Base-by-base conservation (phyloP, 2,113 vertebrate genomes). In the Melanerpes formicivorus region DNA sequence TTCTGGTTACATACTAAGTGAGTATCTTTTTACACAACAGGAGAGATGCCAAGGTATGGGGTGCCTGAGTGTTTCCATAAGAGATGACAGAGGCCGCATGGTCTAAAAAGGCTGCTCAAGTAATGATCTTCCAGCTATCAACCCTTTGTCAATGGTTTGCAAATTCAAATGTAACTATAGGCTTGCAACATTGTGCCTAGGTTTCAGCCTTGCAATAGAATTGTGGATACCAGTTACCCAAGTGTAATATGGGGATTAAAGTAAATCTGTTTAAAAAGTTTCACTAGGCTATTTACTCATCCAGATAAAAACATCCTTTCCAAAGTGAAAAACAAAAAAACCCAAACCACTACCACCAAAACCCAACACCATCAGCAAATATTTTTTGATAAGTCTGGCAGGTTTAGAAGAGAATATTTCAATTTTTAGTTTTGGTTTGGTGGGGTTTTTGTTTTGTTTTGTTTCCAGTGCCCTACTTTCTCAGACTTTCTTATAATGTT, bases 381-480 rank as follows among this genome's bases (percentile, higher is more conserved):
- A 87, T 77, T 93, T 93, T 93, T 74, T 86, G 2, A 78, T 80
- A 90, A 86, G 66, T 14, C 52, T 37, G 72, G 48, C 76, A 90
- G 17, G n/a, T 60, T 71, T 90, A 86, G 88, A 85, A 87, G 27
- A 87, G 58, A 89, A 34, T 44, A 77, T 72, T 90, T 92, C 54
- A 76, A 50, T 76, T 92, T 81, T 94, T 87, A 82, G 27, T 89
- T 88, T 40, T 40, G 40, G 40, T 40, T 40, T 11, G 40, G 40
- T 40, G 40, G 40, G 40, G 40, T 11, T 40, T 40, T 40, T 10
- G 40, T 11, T 40, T 40, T 40, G 40, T 40, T 40, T 40, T 40
- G 75, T 90, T 78, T 84, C 46, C 75, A 54, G 10, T 85, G 91
- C 9, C 84, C 89, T 96, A 94, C 69, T 93, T 95, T 90, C 46